Evolutionary conservation across 2,113 vertebrate genomes (phyloP).

Genomic region (Caretta caretta): DNA sequence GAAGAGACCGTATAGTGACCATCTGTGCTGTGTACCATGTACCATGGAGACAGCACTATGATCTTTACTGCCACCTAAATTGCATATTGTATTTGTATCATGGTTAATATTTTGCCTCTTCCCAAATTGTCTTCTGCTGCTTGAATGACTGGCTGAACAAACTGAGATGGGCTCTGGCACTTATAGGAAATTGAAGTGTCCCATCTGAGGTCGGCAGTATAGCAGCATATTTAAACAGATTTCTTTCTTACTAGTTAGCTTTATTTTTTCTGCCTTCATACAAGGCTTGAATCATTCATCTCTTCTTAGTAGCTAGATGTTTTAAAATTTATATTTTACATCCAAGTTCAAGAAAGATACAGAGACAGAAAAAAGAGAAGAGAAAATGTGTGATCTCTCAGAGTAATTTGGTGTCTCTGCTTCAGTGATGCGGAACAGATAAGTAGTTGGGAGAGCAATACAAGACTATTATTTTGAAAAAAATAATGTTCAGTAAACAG

Average conservation of each 20-base stretch:
- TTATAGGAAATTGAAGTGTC: background rate
- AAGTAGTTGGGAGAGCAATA: background rate
- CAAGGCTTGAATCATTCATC: background rate
- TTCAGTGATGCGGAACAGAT: background rate
- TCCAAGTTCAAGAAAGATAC: background rate
- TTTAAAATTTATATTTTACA: background rate
- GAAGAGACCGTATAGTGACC: background rate
- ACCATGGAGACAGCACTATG: accelerated
- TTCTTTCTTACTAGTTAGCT: background rate
- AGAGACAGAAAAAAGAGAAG: background rate
- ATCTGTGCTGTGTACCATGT: background rate
- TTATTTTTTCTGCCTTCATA: background rate
- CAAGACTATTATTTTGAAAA: background rate
- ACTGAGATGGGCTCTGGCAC: background rate
- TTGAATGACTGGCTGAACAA: background rate
- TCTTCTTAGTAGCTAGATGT: background rate
- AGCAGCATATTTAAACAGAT: background rate
- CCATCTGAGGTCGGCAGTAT: background rate
- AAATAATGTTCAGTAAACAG: background rate
- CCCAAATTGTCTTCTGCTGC: background rate
- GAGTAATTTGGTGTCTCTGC: background rate
- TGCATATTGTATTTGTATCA: background rate
- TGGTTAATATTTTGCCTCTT: background rate
- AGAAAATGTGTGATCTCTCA: background rate
- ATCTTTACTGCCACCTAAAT: background rate